These are phyloP conservation scores for Lucinisca nassula DNA, from an alignment of 2,888 invertebrate genomes.

Conservation along the genomic window DNA sequence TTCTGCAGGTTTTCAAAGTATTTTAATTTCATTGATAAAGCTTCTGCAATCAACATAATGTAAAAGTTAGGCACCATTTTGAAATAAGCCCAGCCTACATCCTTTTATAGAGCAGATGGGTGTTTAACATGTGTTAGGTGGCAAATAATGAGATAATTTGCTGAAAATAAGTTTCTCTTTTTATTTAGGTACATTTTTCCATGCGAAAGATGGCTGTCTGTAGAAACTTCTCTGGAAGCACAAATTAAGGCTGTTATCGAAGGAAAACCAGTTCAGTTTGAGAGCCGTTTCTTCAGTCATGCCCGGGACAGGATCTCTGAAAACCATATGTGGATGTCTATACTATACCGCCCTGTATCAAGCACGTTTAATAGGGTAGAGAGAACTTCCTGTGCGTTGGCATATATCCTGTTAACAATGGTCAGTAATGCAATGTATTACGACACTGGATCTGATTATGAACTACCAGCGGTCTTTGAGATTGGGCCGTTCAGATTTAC, in stretches of 20 bases:
- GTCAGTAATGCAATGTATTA: constrained; percentile 88
- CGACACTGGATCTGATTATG: constrained; percentile 61
- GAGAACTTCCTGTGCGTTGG: constrained; percentile 86
- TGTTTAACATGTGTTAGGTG: no score
- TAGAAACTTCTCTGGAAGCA: constrained; percentile 52
- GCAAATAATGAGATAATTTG: no score
- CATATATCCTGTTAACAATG: constrained; percentile 88
- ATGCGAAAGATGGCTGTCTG: constrained; percentile 71
- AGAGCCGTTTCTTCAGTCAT: constrained; percentile 67
- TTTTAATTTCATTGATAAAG: no score
- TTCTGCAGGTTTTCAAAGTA: no score
- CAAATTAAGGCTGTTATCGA: constrained; percentile 14
- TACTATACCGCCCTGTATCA: constrained; percentile 87
- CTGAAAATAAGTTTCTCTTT: no score
- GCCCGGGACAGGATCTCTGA: constrained; percentile 81
- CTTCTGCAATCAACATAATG: no score
- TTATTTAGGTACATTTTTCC: constrained; percentile 73
- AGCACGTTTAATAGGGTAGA: constrained; percentile 87
- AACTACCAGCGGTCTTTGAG: constrained; percentile 59
- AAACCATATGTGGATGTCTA: constrained; percentile 88
- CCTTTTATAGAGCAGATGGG: no score
- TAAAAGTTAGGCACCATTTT: no score
- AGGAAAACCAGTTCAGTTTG: constrained; percentile 42
- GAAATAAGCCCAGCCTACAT: no score
- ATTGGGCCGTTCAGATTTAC: constrained; percentile 74